Conservation (phyloP, 2,888 invertebrate species). For the Nomada hirtipes region DNA sequence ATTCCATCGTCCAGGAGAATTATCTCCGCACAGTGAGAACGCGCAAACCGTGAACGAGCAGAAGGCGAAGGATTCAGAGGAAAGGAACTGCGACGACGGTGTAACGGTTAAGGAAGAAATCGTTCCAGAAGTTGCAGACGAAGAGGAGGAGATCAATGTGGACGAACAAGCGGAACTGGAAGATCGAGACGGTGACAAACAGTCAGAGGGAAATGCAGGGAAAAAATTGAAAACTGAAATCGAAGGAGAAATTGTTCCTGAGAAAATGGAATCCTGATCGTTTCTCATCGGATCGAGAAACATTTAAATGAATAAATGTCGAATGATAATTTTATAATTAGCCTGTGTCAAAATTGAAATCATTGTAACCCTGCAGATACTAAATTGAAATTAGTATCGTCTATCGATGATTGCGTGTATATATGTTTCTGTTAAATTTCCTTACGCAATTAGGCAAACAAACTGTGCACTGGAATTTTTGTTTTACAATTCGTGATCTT, state of each 20-base stretch:
- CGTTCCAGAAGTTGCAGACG: conserved; percentile 55
- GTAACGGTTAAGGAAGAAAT: conserved; percentile 77
- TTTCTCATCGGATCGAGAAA: neutral
- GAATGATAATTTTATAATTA: neutral
- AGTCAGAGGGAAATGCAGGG: conserved; percentile 40
- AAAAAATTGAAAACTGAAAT: conserved; percentile 49
- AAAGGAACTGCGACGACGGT: conserved; percentile 36
- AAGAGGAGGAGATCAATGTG: conserved; percentile 71
- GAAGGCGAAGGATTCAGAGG: conserved; percentile 35
- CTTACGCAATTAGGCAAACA: neutral
- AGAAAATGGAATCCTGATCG: conserved; percentile 55
- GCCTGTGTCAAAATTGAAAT: neutral
- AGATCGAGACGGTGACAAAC: conserved; percentile 36
- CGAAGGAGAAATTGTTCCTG: conserved; percentile 32
- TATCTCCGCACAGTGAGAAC: conserved; percentile 28
- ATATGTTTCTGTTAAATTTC: neutral
- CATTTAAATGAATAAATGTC: neutral
- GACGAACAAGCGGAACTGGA: conserved; percentile 67
- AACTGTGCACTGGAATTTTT: neutral
- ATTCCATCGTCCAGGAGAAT: conserved; percentile 65
- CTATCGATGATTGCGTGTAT: neutral
- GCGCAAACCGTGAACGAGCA: conserved; percentile 30
- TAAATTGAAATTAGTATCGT: neutral
- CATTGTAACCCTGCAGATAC: neutral
- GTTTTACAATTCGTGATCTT: neutral